phyloP scores from a whole-genome alignment of 2,888 invertebrate genomes.

The Bombyx huttoni region DNA sequence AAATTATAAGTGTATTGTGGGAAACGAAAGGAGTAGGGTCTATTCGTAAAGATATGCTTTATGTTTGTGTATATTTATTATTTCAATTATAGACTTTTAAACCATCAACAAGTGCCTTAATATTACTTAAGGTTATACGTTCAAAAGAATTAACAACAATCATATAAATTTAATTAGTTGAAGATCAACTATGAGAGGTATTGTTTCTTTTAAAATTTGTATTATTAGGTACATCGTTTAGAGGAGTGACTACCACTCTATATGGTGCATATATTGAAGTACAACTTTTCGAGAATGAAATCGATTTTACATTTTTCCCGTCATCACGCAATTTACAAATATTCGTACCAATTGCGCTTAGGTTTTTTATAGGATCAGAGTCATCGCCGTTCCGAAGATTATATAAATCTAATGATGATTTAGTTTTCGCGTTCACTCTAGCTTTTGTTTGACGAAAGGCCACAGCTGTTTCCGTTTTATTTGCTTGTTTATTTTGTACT shows the following conservation, averaged over 20 bases:
- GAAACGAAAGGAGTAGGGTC: no score
- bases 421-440: conserved; percentile 29
- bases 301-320: conserved; percentile 39
- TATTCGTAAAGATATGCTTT: background rate
- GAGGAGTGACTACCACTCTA: conserved; percentile 45
- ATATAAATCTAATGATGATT: conserved; percentile 26
- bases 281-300: conserved; percentile 53
- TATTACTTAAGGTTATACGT: conserved; percentile 14
- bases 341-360: conserved; percentile 57
- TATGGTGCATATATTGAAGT: conserved; percentile 55
- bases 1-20: no score
- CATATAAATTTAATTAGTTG: background rate
- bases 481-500: conserved; percentile 48
- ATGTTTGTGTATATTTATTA: background rate
- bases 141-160: conserved; percentile 4
- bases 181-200: background rate
- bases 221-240: conserved; percentile 33
- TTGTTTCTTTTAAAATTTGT: conserved; percentile 8
- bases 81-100: conserved; percentile 34
- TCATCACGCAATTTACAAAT: conserved; percentile 53
- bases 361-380: conserved; percentile 46
- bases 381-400: conserved; percentile 36
- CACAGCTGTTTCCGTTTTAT: conserved; percentile 30
- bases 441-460: conserved; percentile 46
- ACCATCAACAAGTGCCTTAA: conserved; percentile 28